phyloP scores from a whole-genome alignment of 2,113 vertebrate species.

The Misgurnus mizolepis region DNA sequence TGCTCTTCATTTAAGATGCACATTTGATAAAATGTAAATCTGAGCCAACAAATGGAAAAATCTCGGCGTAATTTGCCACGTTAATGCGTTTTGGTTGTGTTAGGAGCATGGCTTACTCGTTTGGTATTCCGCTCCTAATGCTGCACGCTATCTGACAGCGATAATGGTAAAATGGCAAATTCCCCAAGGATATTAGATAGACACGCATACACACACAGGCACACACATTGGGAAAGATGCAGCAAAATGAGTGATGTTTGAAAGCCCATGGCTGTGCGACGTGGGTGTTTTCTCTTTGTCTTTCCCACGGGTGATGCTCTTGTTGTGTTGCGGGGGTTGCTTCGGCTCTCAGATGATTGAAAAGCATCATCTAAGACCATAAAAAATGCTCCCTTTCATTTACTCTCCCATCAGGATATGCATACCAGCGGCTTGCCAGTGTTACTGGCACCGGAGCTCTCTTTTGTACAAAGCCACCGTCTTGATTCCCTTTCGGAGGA shows the following conservation, averaged over 20 bases:
- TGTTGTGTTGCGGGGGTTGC: slow-evolving; percentile 73
- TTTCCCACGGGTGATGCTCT: slow-evolving; percentile 69
- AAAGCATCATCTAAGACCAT: slow-evolving; percentile 75
- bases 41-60: slow-evolving; percentile 1
- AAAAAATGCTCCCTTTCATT: slow-evolving; percentile 75
- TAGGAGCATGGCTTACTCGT: slow-evolving; percentile 20
- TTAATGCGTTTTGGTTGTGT: slow-evolving; percentile 33
- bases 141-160: slow-evolving; percentile 32
- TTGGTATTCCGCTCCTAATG: slow-evolving; percentile 24
- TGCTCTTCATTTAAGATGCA: neutral
- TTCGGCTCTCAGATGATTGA: slow-evolving; percentile 76
- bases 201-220: slow-evolving; percentile 35
- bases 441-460: slow-evolving; percentile 66
- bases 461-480: slow-evolving; percentile 66
- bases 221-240: slow-evolving; percentile 51
- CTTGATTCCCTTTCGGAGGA: slow-evolving; percentile 67
- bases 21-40: slow-evolving; percentile 6
- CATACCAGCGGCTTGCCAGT: slow-evolving; percentile 67
- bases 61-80: neutral
- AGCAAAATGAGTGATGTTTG: slow-evolving; percentile 60
- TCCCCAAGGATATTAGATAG: slow-evolving; percentile 49
- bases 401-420: slow-evolving; percentile 69
- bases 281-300: slow-evolving; percentile 72
- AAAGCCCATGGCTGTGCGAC: slow-evolving; percentile 64
- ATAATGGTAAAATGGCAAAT: slow-evolving; percentile 48